These are phyloP conservation scores for Gobio gobio DNA, from an alignment of 2,113 vertebrate genomes.

Conservation along the genomic window DNA sequence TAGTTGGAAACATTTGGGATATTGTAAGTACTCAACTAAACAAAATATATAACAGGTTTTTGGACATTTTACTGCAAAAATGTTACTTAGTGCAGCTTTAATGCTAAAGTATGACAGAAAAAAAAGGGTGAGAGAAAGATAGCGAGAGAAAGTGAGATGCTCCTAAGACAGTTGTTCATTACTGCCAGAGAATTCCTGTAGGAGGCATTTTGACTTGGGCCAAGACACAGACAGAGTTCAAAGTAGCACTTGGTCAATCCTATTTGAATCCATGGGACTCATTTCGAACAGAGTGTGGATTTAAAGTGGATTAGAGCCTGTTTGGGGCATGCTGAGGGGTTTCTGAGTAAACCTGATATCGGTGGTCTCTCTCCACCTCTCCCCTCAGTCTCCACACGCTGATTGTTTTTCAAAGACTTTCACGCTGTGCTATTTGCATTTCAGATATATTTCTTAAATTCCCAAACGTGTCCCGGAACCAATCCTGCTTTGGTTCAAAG, in stretches of 20 bases:
- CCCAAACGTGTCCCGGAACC: constrained; percentile 7
- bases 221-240: constrained; percentile 38
- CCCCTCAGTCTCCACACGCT: background rate
- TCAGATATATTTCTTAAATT: constrained; percentile 45
- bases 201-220: constrained; percentile 22
- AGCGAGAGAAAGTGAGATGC: constrained; percentile 2
- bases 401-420: constrained; percentile 48
- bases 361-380: constrained; percentile 36
- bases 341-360: constrained; percentile 49
- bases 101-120: background rate
- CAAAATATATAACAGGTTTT: no score
- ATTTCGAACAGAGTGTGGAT: constrained; percentile 41
- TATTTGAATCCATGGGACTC: constrained; percentile 47
- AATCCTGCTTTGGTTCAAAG: constrained; percentile 45
- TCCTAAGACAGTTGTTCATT: constrained; percentile 36
- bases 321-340: constrained; percentile 29
- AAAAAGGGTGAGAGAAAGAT: constrained; percentile 20
- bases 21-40: no score
- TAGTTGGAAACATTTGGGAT: no score
- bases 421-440: constrained; percentile 40
- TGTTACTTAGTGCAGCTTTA: background rate
- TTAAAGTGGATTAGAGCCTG: constrained; percentile 48
- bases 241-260: constrained; percentile 45
- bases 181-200: constrained; percentile 14
- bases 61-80: no score